These are phyloP conservation scores for Lordiphosa collinella DNA, from an alignment of 1,140 invertebrate species.

Conservation along the genomic window DNA sequence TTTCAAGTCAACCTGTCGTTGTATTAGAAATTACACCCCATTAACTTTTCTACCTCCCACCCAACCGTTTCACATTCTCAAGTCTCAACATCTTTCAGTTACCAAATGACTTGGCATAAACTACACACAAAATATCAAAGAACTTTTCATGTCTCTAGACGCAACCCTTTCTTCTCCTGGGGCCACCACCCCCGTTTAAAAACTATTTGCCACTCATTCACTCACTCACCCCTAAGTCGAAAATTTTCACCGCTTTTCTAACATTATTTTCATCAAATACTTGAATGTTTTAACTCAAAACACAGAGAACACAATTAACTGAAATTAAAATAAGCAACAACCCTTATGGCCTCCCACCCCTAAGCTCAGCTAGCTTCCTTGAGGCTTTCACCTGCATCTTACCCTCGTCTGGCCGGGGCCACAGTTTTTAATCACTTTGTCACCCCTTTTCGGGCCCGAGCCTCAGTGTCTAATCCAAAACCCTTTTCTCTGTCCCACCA, in stretches of 20 bases:
- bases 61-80: background rate
- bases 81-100: conserved; percentile 31
- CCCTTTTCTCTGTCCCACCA: conserved; percentile 45
- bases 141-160: conserved; percentile 15
- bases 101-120: conserved; percentile 46
- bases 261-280: conserved; percentile 69
- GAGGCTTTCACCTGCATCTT: conserved; percentile 65
- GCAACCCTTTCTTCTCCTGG: conserved; percentile 20
- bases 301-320: conserved; percentile 69
- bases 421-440: conserved; percentile 74
- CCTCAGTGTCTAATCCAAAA: conserved; percentile 40
- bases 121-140: conserved; percentile 29
- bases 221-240: conserved; percentile 32
- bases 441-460: conserved; percentile 44
- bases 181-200: conserved; percentile 21
- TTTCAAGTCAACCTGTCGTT: background rate
- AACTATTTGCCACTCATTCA: conserved; percentile 1
- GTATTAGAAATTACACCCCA: background rate
- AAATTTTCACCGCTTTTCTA: conserved; percentile 64
- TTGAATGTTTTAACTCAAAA: conserved; percentile 60
- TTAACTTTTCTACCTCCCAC: background rate
- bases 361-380: background rate
- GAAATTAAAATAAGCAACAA: conserved; percentile 75
- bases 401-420: conserved; percentile 30
- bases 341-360: conserved; percentile 32